Percentiles rank a stretch among this genome's conserved stretches.
Conservation (phyloP, 2,113 vertebrate genomes). For the Tamias sibiricus region DNA sequence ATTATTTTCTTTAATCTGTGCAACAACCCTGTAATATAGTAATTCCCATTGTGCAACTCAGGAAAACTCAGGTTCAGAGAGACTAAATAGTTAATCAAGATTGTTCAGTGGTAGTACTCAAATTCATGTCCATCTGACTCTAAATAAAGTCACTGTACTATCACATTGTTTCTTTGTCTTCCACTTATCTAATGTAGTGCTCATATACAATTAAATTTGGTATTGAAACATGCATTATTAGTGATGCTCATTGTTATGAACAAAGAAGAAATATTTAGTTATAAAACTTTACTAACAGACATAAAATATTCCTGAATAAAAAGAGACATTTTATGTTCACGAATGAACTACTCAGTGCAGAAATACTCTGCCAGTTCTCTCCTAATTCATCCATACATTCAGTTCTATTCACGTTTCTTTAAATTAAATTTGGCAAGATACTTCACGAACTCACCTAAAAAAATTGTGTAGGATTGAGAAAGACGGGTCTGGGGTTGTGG, state of each 20-base stretch:
- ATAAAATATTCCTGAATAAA: background rate
- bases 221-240: background rate
- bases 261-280: background rate
- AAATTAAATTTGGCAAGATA: slow-evolving; percentile 1
- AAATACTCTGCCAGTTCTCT: background rate
- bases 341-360: background rate
- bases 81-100: background rate
- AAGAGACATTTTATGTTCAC: background rate
- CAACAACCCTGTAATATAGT: background rate
- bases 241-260: background rate
- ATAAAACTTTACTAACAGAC: background rate
- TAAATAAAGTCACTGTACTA: background rate
- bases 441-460: slow-evolving; percentile 2
- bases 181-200: background rate
- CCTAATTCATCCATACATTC: background rate
- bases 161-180: background rate
- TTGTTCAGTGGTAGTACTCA: background rate
- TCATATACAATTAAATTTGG: background rate
- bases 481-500: too few relatives aligned
- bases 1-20: background rate
- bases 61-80: background rate
- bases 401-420: slow-evolving; percentile 16
- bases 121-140: background rate
- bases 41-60: background rate
- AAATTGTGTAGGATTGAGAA: background rate